Base-by-base conservation (phyloP, 2,113 vertebrate species). In the Pseudopodoces humilis region DNA sequence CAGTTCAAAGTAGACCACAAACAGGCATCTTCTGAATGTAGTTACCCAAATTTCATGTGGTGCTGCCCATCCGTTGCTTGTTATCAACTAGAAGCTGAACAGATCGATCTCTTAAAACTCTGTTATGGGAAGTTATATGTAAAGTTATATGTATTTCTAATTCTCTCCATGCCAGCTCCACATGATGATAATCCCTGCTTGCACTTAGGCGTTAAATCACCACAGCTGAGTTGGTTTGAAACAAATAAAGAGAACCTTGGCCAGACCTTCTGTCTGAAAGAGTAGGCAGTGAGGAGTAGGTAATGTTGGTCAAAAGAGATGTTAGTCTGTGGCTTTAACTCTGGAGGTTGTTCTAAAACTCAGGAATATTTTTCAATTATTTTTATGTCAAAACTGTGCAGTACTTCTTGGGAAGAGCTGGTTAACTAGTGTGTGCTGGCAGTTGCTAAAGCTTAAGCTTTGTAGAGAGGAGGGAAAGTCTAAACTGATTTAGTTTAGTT, bases 211-310 rank as follows among this genome's bases (percentile, higher is more conserved):
- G 2, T 76, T 79, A 43, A 62, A 49, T n/a, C 16, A 30, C 17
- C 24, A 18, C 49, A 76, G 46, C 37, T 79, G 75, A 62, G 53
- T 11, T 44, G 30, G 16, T 47, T 35, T 82, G 74, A 56, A 75
- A 33, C 6, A 35, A 50, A 33, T 9, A 30, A 68, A 70, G 52
- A 18, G 33, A 55, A 21, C 21, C 2, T 58, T 67, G 39, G 27
- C 30, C 3, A 47, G 22, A 7, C 1, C 0, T 0, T 3, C 1
- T 22, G 5, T 9, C 2, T 18, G 14, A 8, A 2, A 2, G 20
- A 9, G 13, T 5, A 37, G 9, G 8, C 0, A 4, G 21, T 11
- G 13, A 1, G 2, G 7, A n/a, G 0, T 1, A 27, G 46, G 12
- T 8, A 8, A 1, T 17, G 13, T 9, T 8, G n/a, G 74, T 3